Conservation (phyloP, 2,888 invertebrate species). For the Fabriciana adippe region DNA sequence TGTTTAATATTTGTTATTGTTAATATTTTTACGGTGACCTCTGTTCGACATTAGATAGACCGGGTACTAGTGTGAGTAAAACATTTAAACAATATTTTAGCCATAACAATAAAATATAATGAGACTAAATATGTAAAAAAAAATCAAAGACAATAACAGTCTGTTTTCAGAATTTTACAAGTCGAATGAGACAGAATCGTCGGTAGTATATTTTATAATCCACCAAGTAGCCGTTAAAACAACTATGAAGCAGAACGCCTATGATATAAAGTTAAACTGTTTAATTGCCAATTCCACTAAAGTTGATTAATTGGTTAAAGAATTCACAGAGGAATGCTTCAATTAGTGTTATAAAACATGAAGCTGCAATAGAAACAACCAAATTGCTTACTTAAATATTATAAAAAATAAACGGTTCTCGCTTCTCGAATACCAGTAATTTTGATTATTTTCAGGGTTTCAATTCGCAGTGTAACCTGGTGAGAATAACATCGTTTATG, state of each 20-base stretch:
- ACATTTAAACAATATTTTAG: too few species aligned
- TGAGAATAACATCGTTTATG: not conserved
- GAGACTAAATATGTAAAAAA: too few species aligned
- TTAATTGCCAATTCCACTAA: slow-evolving; percentile 29
- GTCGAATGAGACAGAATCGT: too few species aligned
- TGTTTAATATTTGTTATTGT: too few species aligned
- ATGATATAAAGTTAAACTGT: slow-evolving; percentile 24
- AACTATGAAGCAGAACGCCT: slow-evolving; percentile 22
- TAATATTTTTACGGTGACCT: too few species aligned
- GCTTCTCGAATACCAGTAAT: slow-evolving; percentile 12
- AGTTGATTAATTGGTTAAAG: slow-evolving; percentile 28
- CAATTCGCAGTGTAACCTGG: slow-evolving; percentile 5
- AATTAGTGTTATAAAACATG: slow-evolving; percentile 19
- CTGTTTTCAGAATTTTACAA: too few species aligned
- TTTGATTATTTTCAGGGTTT: slow-evolving; percentile 18
- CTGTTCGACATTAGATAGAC: too few species aligned
- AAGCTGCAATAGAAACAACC: slow-evolving; percentile 20
- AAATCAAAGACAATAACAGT: too few species aligned
- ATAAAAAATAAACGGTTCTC: slow-evolving; percentile 6
- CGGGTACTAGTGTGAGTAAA: too few species aligned
- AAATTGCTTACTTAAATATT: slow-evolving; percentile 19
- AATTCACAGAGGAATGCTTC: slow-evolving; percentile 21
- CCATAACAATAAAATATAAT: too few species aligned
- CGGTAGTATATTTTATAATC: not conserved
- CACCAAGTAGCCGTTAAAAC: slow-evolving; percentile 14